phyloP scores from a whole-genome alignment of 37 sponge, comb jelly and placozoan species.

The Diacarnus erythraeanus region DNA sequence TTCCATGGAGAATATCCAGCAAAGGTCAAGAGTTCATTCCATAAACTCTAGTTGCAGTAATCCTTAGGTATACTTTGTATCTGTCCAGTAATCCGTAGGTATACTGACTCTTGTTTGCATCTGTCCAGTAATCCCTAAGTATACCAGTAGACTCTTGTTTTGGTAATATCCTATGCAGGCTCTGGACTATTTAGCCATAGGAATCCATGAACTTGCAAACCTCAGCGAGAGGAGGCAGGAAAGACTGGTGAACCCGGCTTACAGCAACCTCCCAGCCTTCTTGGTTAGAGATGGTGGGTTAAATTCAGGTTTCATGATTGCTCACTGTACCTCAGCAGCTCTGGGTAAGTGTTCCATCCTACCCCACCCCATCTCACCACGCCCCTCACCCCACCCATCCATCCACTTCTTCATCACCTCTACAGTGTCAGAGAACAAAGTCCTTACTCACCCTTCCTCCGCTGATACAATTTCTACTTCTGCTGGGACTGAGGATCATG shows the following conservation, averaged over 20 bases:
- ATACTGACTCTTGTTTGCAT: no score
- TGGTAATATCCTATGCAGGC: conserved; percentile 60
- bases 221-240: conserved; percentile 95
- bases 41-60: no score
- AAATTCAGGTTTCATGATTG: conserved; percentile 96
- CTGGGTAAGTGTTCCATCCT: conserved; percentile 57
- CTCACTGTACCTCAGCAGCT: conserved; percentile 92
- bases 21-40: conserved; percentile 62
- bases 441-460: conserved; percentile 96
- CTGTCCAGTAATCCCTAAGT: no score
- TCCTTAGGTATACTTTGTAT: no score
- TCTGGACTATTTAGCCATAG: conserved; percentile 95
- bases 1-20: conserved; percentile 99
- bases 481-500: conserved; percentile 97
- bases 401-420: not conserved
- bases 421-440: conserved; percentile 97
- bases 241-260: conserved; percentile 83
- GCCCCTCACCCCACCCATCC: not conserved
- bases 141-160: no score
- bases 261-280: conserved; percentile 92
- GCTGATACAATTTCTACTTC: conserved; percentile 95
- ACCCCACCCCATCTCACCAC: not conserved
- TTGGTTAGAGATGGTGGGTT: conserved; percentile 84
- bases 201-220: conserved; percentile 90
- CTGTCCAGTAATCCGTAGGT: no score